phyloP scores from a whole-genome alignment of 2,888 invertebrate genomes.

The Pheosia gnoma region DNA sequence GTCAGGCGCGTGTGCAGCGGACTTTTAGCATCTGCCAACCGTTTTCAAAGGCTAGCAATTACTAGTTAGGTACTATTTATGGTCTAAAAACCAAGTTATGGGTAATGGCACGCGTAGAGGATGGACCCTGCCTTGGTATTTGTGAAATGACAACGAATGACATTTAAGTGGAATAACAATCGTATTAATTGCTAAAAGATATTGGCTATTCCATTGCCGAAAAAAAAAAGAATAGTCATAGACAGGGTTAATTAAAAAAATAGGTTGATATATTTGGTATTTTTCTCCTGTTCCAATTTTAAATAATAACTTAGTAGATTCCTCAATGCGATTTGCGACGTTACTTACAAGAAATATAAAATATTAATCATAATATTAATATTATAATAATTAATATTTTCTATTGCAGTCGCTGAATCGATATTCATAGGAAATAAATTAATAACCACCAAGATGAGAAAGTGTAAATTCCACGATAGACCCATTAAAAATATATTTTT shows the following conservation, averaged over 20 bases:
- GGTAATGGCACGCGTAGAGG: conserved; percentile 21
- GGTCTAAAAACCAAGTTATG: conserved; percentile 25
- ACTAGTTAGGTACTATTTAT: conserved; percentile 37
- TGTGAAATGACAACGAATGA: not conserved
- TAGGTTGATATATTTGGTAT: no score
- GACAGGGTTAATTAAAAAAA: no score
- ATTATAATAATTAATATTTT: no score
- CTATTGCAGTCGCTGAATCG: no score
- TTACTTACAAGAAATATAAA: no score
- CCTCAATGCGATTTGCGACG: no score
- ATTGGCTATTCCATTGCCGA: no score
- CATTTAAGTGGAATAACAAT: not conserved
- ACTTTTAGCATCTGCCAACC: conserved; percentile 39
- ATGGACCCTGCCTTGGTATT: conserved; percentile 16
- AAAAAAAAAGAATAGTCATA: no score
- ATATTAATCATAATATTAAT: no score
- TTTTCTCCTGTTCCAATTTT: no score
- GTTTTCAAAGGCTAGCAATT: conserved; percentile 25
- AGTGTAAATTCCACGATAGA: not conserved
- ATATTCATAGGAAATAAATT: not conserved
- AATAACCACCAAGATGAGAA: not conserved
- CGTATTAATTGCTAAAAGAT: no score
- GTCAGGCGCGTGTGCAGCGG: conserved; percentile 36
- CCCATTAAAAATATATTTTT: conserved; percentile 27
- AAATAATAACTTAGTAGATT: no score